Evolutionary conservation across 2,888 invertebrate species (phyloP), one percentile per base, ranked within the genome.

Genomic region (Hyposoter dolosus): DNA sequence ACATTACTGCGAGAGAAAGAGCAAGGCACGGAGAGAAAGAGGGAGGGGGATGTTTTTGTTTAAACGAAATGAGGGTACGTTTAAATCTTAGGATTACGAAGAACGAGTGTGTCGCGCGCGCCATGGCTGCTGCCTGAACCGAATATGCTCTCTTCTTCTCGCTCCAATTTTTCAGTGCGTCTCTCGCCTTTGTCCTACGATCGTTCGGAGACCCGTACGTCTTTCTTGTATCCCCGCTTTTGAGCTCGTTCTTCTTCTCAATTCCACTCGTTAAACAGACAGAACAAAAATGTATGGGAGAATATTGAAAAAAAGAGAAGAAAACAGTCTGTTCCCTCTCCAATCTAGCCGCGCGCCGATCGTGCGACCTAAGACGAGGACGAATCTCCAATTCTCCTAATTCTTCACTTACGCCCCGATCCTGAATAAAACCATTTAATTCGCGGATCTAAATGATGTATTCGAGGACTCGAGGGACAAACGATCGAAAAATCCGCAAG

Each of bases 51-150:
- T 90, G 90, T 91, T 92, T 92, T 92, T 91, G 90, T 92, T 92
- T 91, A 90, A 89, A 87, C 89, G 87, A 89, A 89, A 90, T 89
- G 89, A 88, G 90, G 89, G 89, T 89, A 89, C 88, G 88, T 86
- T 89, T 91, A 92, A 92, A 91, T 92, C 91, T 92, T 91, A 88
- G 91, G 92, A 92, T 92, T 91, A 92, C 89, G 90, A 89, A 89
- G 88, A 89, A 88, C 82, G 82, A 86, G 86, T 82, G 86, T 86
- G 84, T 86, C 83, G 86, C 74, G 63, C 77, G 71, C 79, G 76
- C 75, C 74, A 40, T 23, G 43, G 74, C 85, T 68, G 71, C 65
- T 69, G 68, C 78, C 68, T 63, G 65, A 79, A 77, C 74, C 69
- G 47, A 83, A 78, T 86, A 74, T 47, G 56, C 82, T 45, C 60